phyloP scores from a whole-genome alignment of 2,113 vertebrate species.

The Gallinago media region DNA sequence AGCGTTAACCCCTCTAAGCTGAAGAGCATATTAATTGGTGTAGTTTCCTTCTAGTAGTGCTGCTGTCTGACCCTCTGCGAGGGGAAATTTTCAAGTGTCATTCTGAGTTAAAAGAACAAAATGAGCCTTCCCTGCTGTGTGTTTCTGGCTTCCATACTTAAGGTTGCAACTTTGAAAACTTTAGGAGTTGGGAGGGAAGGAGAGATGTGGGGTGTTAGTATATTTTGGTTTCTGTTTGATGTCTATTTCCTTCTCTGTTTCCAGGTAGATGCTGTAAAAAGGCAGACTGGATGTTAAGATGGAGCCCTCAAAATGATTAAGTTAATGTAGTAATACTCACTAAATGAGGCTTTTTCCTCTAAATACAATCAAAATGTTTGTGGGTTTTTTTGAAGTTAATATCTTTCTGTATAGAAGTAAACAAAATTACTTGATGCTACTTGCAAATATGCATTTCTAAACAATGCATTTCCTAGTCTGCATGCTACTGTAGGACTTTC shows the following conservation, averaged over 20 bases:
- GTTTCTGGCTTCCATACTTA: not conserved
- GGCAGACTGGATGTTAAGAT: not conserved
- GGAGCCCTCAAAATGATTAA: not conserved
- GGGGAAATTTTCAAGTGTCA: not conserved
- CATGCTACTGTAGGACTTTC: not conserved
- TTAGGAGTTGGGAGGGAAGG: not conserved
- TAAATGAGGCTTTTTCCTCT: not conserved
- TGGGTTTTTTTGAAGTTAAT: fast-evolving
- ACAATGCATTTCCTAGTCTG: not conserved
- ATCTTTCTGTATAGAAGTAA: not conserved
- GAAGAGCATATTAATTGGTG: not conserved
- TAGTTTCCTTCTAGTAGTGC: fast-evolving
- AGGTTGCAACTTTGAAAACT: fast-evolving
- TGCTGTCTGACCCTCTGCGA: not conserved
- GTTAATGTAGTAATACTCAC: not conserved
- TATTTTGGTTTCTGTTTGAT: not conserved
- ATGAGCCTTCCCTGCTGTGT: not conserved
- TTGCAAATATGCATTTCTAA: not conserved
- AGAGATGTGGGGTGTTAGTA: not conserved
- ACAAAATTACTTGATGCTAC: not conserved
- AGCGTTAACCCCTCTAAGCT: not conserved
- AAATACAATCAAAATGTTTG: not conserved
- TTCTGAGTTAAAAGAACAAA: not conserved
- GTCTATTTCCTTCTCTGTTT: not conserved
- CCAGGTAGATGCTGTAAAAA: not conserved